Base-by-base conservation (phyloP, 2,113 vertebrate species). In the Irena cyanogastra region DNA sequence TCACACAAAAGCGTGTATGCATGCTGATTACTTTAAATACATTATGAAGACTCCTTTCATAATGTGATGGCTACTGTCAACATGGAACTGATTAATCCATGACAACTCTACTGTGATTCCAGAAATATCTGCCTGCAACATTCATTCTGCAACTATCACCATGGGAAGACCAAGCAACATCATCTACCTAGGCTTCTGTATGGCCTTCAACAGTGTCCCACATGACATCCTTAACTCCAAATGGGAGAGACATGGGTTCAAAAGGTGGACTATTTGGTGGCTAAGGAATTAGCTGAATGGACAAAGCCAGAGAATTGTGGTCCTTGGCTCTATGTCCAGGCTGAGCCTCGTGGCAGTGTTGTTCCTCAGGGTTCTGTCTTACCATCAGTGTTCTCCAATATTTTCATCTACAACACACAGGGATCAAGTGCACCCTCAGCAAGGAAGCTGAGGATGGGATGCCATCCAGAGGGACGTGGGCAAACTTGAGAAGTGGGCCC, bases 271-370 rank as follows among this genome's bases (percentile, higher is more conserved):
- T 52, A 1, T 10, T 26, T 19, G 7, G 33, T 37, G 45, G 6
- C 44, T 39, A 69, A 69, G 28, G 45, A 60, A 69, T 61, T 23
- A 45, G 11, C 45, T 77, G 37, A 35, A 52, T 0, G 1, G 33
- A 33, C 17, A 68, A 17, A 68, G 4, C 14, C 27, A 33, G 83
- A 44, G 27, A 52, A 8, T 7, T 37, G 53, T 44, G 14, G 21
- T 44, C 14, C 10, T 1, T 52, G 71, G 13, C 20, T 35, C 31
- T 17, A 4, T 27, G 27, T 27, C 45, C 37, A 37, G 44, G 31
- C 27, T 77, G 53, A 59, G 21, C 11, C 14, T 0, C 0, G 31
- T 59, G 44, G 44, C 0, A 6, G 9, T 50, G 16, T 5, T 56
- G 52, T 50, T 35, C 37, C 37, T 59, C 26, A 22, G 30, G 50